phyloP scores from a whole-genome alignment of 2,113 vertebrate genomes.

The Urocitellus parryii region DNA sequence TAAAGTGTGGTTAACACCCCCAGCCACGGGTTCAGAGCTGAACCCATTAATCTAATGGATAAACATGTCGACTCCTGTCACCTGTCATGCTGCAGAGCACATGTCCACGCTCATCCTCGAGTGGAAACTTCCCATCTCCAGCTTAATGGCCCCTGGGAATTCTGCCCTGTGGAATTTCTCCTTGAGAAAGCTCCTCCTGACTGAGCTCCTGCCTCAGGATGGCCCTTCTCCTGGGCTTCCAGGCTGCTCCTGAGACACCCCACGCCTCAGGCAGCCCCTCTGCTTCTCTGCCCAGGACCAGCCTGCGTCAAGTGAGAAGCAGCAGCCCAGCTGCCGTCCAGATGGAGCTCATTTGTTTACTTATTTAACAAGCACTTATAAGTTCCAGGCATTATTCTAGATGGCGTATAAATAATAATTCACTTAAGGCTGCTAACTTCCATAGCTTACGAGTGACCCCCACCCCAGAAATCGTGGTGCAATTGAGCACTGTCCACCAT shows the following conservation, averaged over 20 bases:
- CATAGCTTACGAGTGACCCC: not conserved
- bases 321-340: not conserved
- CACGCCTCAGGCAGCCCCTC: not conserved
- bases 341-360: not conserved
- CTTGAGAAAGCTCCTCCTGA: not conserved
- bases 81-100: too few relatives aligned
- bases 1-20: not conserved
- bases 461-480: not conserved
- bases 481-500: too few relatives aligned
- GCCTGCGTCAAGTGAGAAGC: not conserved
- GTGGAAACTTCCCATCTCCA: not conserved
- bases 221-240: not conserved
- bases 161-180: not conserved
- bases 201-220: fast-evolving
- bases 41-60: not conserved
- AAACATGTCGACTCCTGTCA: not conserved
- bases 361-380: not conserved
- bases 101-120: not conserved
- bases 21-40: not conserved
- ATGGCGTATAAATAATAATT: not conserved
- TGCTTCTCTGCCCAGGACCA: not conserved
- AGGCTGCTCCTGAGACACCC: not conserved
- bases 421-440: not conserved
- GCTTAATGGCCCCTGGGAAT: not conserved
- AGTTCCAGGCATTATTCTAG: not conserved